phyloP scores from a whole-genome alignment of 2,888 invertebrate species.

The Oscheius sp. region DNA sequence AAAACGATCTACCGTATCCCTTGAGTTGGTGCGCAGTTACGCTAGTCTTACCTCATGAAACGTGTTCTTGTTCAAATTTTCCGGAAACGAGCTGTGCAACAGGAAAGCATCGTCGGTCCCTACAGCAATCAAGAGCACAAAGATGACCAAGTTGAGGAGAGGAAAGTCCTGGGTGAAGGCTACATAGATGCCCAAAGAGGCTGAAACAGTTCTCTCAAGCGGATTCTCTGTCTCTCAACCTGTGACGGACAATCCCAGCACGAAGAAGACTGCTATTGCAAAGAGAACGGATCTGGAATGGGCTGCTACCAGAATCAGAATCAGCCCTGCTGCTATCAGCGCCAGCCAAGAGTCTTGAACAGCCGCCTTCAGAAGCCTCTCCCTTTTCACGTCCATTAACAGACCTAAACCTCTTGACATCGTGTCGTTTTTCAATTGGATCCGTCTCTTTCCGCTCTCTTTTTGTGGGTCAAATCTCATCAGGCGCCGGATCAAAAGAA shows the following conservation, averaged over 20 bases:
- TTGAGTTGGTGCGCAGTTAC: too few relatives aligned
- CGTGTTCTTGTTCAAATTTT: conserved; percentile 52
- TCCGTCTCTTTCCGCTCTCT: background rate
- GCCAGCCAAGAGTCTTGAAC: conserved; percentile 65
- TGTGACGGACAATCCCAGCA: conserved; percentile 50
- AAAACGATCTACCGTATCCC: too few relatives aligned
- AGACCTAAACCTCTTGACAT: conserved; percentile 48
- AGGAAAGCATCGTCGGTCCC: conserved; percentile 72
- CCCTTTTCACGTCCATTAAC: conserved; percentile 69
- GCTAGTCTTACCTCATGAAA: conserved; percentile 51
- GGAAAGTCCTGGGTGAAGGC: conserved; percentile 70
- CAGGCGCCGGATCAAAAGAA: conserved; percentile 6
- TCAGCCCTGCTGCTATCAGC: conserved; percentile 63
- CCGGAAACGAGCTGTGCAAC: conserved; percentile 65
- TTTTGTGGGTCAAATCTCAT: conserved; percentile 5
- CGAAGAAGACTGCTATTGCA: conserved; percentile 52
- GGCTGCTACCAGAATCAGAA: conserved; percentile 59
- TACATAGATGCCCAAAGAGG: conserved; percentile 60
- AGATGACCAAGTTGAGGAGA: conserved; percentile 69
- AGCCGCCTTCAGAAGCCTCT: conserved; percentile 65
- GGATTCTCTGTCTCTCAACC: conserved; percentile 23
- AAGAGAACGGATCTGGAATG: conserved; percentile 58
- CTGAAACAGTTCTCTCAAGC: conserved; percentile 17
- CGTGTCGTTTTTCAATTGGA: background rate
- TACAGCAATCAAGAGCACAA: conserved; percentile 70